Evolutionary conservation across 2,113 vertebrate genomes (phyloP).

Genomic region (Trachemys scripta): DNA sequence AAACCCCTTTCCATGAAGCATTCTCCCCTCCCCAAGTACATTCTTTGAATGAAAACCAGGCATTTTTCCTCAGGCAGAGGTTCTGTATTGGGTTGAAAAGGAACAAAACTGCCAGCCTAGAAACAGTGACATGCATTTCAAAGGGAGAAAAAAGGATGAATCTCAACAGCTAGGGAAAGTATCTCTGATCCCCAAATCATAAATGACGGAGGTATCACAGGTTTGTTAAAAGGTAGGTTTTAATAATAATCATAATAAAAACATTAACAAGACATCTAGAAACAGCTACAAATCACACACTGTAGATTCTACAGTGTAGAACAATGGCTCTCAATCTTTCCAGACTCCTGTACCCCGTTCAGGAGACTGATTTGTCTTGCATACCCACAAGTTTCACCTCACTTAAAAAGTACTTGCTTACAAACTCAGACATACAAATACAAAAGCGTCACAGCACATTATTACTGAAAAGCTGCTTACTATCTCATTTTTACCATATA

Average conservation of each 20-base stretch:
- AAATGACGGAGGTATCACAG: neutral
- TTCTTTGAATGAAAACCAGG: neutral
- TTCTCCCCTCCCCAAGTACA: neutral
- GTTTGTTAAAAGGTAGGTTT: neutral
- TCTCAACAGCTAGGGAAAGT: neutral
- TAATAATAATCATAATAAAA: neutral
- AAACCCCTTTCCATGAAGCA: neutral
- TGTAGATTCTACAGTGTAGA: neutral
- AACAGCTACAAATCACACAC: neutral
- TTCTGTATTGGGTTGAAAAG: neutral
- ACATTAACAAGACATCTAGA: neutral
- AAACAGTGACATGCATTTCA: neutral
- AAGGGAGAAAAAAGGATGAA: neutral
- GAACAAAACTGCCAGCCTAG: neutral
- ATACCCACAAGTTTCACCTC: too few species aligned
- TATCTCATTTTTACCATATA: too few species aligned
- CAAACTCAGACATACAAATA: too few species aligned
- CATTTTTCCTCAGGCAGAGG: neutral
- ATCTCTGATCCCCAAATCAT: neutral
- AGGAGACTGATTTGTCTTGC: too few species aligned
- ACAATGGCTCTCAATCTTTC: neutral
- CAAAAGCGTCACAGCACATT: too few species aligned
- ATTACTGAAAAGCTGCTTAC: too few species aligned
- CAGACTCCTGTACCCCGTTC: too few species aligned
- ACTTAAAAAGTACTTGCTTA: too few species aligned